Conservation (phyloP, 2,113 vertebrate species). For the Brachirus orientalis region DNA sequence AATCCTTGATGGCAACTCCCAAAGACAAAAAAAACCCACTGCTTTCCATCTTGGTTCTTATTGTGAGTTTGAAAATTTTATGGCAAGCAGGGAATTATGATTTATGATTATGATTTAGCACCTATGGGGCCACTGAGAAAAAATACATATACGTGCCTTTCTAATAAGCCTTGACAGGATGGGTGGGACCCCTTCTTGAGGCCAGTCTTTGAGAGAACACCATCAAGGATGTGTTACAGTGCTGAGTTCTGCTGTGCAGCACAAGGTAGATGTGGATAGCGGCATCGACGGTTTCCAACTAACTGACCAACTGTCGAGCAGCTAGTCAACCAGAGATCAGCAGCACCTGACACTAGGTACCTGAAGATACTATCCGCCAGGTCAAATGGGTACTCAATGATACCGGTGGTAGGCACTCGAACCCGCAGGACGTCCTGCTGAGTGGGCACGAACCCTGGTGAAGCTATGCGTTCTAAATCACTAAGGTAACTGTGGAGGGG, state of each 20-base stretch:
- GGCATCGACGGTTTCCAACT: slow-evolving; percentile 39
- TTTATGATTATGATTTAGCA: slow-evolving; percentile 16
- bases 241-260: slow-evolving; percentile 43
- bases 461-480: slow-evolving; percentile 89
- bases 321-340: slow-evolving; percentile 47
- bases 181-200: background rate
- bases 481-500: slow-evolving; percentile 87
- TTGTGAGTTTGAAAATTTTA: slow-evolving; percentile 3
- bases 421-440: slow-evolving; percentile 95
- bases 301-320: slow-evolving; percentile 43
- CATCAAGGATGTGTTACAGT: slow-evolving; percentile 61
- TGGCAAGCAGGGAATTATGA: background rate
- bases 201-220: slow-evolving; percentile 61
- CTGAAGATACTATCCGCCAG: slow-evolving; percentile 97
- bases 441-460: slow-evolving; percentile 88
- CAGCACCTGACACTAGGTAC: slow-evolving; percentile 77
- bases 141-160: background rate
- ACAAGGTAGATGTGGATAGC: slow-evolving; percentile 27
- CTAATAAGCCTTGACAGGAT: background rate
- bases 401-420: slow-evolving; percentile 92
- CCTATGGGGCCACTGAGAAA: slow-evolving; percentile 2
- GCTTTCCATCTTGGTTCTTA: background rate
- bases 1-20: slow-evolving; percentile 62
- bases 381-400: slow-evolving; percentile 96
- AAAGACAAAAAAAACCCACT: slow-evolving; percentile 43